These are phyloP conservation scores for Sula dactylatra DNA, from an alignment of 2,113 vertebrate genomes.

Conservation along the genomic window DNA sequence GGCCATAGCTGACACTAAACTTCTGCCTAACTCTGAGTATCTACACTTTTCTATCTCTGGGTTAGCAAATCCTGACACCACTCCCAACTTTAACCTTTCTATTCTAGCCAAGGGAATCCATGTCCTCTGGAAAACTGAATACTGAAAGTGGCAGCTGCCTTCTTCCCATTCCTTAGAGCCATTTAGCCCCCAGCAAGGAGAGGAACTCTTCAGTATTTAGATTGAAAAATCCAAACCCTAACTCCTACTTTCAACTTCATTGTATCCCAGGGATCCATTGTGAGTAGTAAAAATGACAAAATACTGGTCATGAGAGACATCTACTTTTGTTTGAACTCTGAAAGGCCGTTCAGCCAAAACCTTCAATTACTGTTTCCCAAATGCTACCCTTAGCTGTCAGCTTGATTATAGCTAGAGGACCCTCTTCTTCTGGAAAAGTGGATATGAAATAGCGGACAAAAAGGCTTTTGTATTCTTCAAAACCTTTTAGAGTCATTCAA, in stretches of 20 bases:
- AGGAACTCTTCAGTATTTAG: background rate
- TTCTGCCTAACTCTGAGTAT: background rate
- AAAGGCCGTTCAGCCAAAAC: background rate
- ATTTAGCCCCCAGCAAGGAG: background rate
- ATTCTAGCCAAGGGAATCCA: background rate
- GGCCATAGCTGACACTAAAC: background rate
- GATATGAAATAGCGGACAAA: background rate
- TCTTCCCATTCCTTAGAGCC: background rate
- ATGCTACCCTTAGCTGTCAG: background rate
- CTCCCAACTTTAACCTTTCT: background rate
- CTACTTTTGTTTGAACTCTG: background rate
- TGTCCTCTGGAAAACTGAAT: background rate
- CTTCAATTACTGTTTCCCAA: background rate
- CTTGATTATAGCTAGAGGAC: background rate
- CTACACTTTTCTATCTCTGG: background rate
- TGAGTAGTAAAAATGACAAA: background rate
- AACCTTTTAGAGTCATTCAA: background rate
- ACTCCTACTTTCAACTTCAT: background rate
- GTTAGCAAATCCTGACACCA: background rate
- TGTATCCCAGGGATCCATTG: background rate
- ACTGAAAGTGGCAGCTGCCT: background rate
- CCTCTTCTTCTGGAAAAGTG: background rate
- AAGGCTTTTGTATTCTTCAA: background rate
- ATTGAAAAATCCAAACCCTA: background rate
- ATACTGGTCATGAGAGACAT: background rate